A percentile compares a stretch with the other conserved stretches of the same genome.
These are phyloP conservation scores for Ptychodera flava DNA, from an alignment of 35 echinoderm and acorn worm genomes.

Conservation along the genomic window DNA sequence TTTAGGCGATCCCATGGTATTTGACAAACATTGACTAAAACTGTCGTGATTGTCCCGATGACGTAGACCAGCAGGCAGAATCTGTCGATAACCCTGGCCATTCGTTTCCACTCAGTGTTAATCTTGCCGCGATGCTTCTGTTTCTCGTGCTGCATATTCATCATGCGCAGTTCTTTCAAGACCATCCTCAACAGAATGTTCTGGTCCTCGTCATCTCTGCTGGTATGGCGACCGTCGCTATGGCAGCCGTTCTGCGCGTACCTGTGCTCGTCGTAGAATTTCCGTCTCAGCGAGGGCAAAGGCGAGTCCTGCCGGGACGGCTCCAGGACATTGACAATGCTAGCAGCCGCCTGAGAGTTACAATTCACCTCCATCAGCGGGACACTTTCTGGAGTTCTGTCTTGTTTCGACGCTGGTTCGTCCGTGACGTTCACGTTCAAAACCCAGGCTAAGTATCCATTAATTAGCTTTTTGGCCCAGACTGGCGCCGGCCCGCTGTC, in stretches of 20 bases:
- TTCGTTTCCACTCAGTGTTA: slow-evolving; percentile 77
- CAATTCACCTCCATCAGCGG: slow-evolving; percentile 12
- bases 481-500: slow-evolving; percentile 44
- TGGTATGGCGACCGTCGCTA: neutral
- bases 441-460: slow-evolving; percentile 37
- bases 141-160: slow-evolving; percentile 57
- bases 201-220: neutral
- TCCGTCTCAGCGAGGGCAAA: neutral
- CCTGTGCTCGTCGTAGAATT: neutral
- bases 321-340: slow-evolving; percentile 25
- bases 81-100: slow-evolving; percentile 78
- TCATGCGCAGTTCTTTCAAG: slow-evolving; percentile 31
- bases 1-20: slow-evolving; percentile 1
- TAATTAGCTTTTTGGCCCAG: slow-evolving; percentile 46
- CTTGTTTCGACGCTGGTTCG: neutral
- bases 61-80: slow-evolving; percentile 88
- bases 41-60: slow-evolving; percentile 40
- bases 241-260: neutral
- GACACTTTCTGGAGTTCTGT: neutral
- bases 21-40: slow-evolving; percentile 39
- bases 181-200: slow-evolving; percentile 35
- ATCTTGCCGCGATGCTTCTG: slow-evolving; percentile 43
- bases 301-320: slow-evolving; percentile 23
- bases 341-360: slow-evolving; percentile 13
- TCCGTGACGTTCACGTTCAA: slow-evolving; percentile 32